Conservation (phyloP, 30 jellyfish, hydroid and myxozoan genomes). For the Pseudorhiza aurosa region DNA sequence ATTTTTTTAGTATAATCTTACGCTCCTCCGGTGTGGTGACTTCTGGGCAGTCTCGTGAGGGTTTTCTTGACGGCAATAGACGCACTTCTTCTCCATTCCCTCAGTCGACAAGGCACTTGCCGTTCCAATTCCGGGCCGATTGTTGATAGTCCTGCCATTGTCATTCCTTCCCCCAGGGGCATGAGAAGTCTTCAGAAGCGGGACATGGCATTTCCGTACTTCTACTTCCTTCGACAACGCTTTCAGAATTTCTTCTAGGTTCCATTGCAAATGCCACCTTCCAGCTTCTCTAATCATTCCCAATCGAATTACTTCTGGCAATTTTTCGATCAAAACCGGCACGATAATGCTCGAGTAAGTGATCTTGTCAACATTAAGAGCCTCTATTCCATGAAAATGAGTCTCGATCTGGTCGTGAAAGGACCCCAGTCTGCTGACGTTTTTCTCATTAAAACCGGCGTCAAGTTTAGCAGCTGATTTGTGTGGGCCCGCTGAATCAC, state of each 20-base stretch:
- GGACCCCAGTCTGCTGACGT: neutral
- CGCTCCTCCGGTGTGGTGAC: conserved; percentile 3
- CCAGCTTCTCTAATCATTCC: conserved; percentile 37
- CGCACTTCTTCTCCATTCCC: conserved; percentile 3
- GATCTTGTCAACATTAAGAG: conserved; percentile 4
- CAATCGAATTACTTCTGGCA: neutral
- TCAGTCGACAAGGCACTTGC: too few relatives aligned
- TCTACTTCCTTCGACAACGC: too few relatives aligned
- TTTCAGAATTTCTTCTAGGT: too few relatives aligned
- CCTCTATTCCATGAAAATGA: conserved; percentile 34
- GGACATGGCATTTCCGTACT: too few relatives aligned
- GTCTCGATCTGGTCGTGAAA: conserved; percentile 47
- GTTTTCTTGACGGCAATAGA: neutral
- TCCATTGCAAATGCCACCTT: too few relatives aligned
- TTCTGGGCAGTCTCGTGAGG: neutral
- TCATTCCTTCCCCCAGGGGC: too few relatives aligned
- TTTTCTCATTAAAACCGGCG: conserved; percentile 24
- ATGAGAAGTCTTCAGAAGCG: too few relatives aligned
- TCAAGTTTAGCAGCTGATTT: neutral
- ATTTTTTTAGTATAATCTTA: neutral
- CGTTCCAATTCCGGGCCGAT: too few relatives aligned
- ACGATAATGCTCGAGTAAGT: conserved; percentile 34
- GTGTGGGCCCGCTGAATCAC: conserved; percentile 17
- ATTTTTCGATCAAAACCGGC: conserved; percentile 25
- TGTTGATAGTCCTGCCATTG: too few relatives aligned